A percentile compares a stretch with the other conserved stretches of the same genome.
Conservation (phyloP, 2,113 vertebrate genomes). For the Myrmecophaga tridactyla region DNA sequence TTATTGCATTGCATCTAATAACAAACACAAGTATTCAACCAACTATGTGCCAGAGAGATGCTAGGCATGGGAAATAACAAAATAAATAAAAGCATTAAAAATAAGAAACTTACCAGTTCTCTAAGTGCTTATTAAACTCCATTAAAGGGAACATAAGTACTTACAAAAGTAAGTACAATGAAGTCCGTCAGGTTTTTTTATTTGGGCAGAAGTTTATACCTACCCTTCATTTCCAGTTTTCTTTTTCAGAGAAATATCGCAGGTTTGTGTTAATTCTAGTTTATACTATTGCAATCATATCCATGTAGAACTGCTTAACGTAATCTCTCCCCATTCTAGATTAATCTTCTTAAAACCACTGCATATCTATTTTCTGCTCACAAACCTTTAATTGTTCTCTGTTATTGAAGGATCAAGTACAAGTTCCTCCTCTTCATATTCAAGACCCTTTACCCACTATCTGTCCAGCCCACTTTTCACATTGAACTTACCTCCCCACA, state of each 20-base stretch:
- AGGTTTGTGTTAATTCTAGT: background rate
- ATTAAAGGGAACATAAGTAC: background rate
- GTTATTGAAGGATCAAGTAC: background rate
- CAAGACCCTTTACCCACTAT: background rate
- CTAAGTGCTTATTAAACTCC: background rate
- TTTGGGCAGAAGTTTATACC: background rate
- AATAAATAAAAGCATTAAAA: background rate
- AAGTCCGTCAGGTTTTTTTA: background rate
- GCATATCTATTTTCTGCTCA: constrained; percentile 1
- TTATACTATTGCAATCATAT: background rate
- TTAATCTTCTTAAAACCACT: constrained; percentile 14
- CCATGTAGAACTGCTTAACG: background rate
- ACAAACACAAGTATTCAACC: background rate
- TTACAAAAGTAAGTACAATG: background rate
- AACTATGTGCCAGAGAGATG: background rate
- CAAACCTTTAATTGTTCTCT: background rate
- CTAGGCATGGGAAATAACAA: background rate
- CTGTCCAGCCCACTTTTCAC: background rate
- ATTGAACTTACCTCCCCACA: background rate
- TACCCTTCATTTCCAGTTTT: background rate
- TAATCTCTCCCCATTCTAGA: constrained; percentile 17
- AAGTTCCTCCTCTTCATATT: background rate
- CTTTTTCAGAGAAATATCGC: background rate
- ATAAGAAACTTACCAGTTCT: background rate
- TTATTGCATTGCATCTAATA: background rate